phyloP scores from a whole-genome alignment of 2,797 vertebrate genomes.

The Lateolabrax maculatus region DNA sequence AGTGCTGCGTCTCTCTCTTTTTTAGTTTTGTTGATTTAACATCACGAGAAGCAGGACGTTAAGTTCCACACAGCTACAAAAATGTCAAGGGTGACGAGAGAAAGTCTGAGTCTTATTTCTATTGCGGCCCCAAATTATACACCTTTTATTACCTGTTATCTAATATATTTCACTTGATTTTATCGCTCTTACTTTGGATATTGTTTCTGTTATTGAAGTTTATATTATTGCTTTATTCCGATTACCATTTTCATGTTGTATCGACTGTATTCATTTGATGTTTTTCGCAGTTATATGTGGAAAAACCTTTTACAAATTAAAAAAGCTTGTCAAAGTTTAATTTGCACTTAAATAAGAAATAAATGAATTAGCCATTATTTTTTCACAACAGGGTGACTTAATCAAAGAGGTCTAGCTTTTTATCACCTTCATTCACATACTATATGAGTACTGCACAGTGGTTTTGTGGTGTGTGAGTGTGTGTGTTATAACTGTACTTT shows the following conservation, averaged over 20 bases:
- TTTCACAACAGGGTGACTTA: conserved; percentile 6
- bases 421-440: conserved; percentile 20
- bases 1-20: not conserved
- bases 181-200: not conserved
- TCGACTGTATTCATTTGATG: not conserved
- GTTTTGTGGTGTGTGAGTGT: conserved; percentile 43
- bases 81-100: not conserved
- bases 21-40: not conserved
- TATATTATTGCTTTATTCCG: not conserved
- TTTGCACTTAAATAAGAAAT: not conserved
- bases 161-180: not conserved
- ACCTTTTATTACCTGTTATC: not conserved
- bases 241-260: not conserved
- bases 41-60: not conserved
- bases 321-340: not conserved
- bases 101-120: not conserved
- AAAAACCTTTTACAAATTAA: not conserved
- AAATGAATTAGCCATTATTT: not conserved
- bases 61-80: not conserved
- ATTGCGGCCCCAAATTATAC: not conserved
- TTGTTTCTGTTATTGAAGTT: not conserved
- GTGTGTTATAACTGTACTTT: conserved; percentile 26
- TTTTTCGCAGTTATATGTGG: not conserved
- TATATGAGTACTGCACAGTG: conserved; percentile 12
- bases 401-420: conserved; percentile 28